Evolutionary conservation across 2,113 vertebrate genomes (phyloP).

Genomic region (Engraulis encrasicolus): DNA sequence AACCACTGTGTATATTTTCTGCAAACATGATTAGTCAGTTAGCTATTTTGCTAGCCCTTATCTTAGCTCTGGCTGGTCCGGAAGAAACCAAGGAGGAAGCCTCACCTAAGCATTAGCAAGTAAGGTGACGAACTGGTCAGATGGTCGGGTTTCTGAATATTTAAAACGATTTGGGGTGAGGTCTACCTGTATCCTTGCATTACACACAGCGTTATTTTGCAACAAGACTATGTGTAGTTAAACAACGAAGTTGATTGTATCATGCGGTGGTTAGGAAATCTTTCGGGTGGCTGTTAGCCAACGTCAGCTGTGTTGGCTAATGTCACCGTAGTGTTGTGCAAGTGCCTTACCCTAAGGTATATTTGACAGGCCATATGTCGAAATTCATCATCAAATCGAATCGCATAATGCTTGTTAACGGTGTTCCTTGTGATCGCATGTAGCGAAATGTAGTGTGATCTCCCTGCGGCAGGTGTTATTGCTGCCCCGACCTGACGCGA

Average conservation of each 20-base stretch:
- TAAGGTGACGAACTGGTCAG: neutral
- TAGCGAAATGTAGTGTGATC: neutral
- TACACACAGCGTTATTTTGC: no score
- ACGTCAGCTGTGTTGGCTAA: neutral
- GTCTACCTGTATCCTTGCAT: neutral
- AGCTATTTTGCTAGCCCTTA: conserved; percentile 10
- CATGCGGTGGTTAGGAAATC: neutral
- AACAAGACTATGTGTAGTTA: no score
- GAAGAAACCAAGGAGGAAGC: neutral
- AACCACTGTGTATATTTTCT: neutral
- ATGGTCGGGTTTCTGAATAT: neutral
- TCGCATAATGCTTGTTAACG: neutral
- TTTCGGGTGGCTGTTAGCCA: neutral
- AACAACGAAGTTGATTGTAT: no score
- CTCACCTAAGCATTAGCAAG: neutral
- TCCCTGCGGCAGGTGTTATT: neutral
- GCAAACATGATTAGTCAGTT: neutral
- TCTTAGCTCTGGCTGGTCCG: neutral
- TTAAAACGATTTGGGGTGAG: neutral
- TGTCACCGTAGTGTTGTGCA: neutral
- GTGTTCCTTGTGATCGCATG: neutral
- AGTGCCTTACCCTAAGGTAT: neutral
- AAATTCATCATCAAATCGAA: neutral
- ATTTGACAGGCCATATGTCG: neutral
- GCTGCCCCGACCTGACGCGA: neutral